These are phyloP conservation scores for Rhagoletis pomonella DNA, from an alignment of 1,140 invertebrate species.

Conservation along the genomic window DNA sequence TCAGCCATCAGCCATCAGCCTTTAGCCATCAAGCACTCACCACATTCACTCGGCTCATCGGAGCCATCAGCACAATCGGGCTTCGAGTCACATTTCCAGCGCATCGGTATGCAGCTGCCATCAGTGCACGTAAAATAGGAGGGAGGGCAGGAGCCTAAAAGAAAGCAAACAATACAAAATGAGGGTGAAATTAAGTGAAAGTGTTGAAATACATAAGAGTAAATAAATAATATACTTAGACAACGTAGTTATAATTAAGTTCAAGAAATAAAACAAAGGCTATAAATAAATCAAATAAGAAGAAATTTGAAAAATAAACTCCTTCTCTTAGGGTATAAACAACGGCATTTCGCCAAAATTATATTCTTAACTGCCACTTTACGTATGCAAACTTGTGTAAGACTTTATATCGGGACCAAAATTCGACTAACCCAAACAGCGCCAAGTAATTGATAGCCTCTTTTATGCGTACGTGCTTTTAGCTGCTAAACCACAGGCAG, in stretches of 20 bases:
- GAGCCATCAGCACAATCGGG: constrained; percentile 81
- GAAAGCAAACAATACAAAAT: constrained; percentile 44
- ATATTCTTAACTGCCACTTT: too few relatives aligned
- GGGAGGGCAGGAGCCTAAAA: constrained; percentile 61
- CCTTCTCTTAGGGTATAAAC: too few relatives aligned
- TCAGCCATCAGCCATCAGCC: too few relatives aligned
- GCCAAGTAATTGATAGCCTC: not conserved
- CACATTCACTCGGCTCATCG: constrained; percentile 79
- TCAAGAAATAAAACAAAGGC: too few relatives aligned
- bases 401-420: not conserved
- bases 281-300: not conserved
- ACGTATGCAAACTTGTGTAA: too few relatives aligned
- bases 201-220: not conserved
- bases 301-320: too few relatives aligned
- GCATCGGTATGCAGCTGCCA: constrained; percentile 79
- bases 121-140: constrained; percentile 79
- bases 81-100: constrained; percentile 80
- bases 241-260: not conserved
- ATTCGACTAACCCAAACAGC: not conserved
- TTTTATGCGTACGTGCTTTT: constrained; percentile 9
- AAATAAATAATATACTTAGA: too few relatives aligned
- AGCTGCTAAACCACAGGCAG: not conserved
- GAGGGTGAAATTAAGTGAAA: not conserved
- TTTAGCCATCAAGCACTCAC: constrained; percentile 71
- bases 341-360: too few relatives aligned